Base-by-base conservation (phyloP, 2,888 invertebrate species). In the Ochropacha duplaris region DNA sequence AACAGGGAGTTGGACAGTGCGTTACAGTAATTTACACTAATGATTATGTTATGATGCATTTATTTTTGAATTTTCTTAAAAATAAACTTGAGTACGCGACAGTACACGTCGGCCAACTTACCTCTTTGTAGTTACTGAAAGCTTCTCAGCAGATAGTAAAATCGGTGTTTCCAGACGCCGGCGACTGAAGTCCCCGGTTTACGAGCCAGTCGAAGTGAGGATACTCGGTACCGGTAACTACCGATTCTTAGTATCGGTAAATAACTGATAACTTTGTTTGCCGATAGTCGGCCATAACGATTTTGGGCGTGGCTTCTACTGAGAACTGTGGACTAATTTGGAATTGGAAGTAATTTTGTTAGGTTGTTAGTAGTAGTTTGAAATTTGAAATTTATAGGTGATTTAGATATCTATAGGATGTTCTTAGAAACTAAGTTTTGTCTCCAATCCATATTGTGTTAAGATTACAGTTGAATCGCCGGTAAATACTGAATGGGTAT, bases 61-160 rank as follows among this genome's bases (percentile, higher is more conserved):
- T n/a, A n/a, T n/a, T n/a, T n/a, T n/a, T n/a, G n/a, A n/a, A n/a
- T n/a, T n/a, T n/a, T n/a, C n/a, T n/a, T 31, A 19, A 31, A 2
- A 31, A 28, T n/a, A 19, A 34, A 12, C 54, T 68, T 69, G 14
- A 54, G 50, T 5, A 0, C 56, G 8, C 55, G 64, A 70, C 16
- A 62, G 66, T 78, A 65, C 68, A 57, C 56, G 62, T 56, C 61
- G 50, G 49, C 52, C 61, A 61, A 71, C 60, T 63, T 55, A 62
- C 61, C 64, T 71, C 81, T 84, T 83, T 85, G 85, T 85, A 79
- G 78, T 76, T 60, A 66, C 78, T 80, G 78, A 83, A 84, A 81
- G 66, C 71, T 69, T 65, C 76, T 79, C 78, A 65, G 74, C 81
- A 84, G 87, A 87, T 84, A 88, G 83, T 87, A 77, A 86, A 86